A percentile compares a stretch with the other conserved stretches of the same genome.
Evolutionary conservation across 1,140 invertebrate species (phyloP).

Genomic region (Sminthurides bifidus): DNA sequence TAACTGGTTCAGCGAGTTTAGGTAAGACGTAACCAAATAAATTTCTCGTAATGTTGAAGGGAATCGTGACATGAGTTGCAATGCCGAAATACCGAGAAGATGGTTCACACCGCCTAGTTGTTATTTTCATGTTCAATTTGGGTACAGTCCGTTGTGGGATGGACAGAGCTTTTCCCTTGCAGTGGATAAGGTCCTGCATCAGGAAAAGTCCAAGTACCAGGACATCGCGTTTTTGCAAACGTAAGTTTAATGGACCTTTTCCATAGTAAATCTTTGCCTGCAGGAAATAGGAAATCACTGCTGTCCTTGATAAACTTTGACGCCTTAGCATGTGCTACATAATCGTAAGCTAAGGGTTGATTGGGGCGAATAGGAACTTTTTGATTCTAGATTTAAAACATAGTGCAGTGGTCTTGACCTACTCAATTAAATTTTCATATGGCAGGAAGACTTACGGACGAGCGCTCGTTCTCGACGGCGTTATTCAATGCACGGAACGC

Average conservation of each 20-base stretch:
- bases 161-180: conserved; percentile 80
- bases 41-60: background rate
- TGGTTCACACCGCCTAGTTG: background rate
- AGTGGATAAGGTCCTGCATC: conserved; percentile 68
- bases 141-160: conserved; percentile 66
- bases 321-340: too few relatives aligned
- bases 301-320: too few relatives aligned
- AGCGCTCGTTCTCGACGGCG: conserved; percentile 84
- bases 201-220: conserved; percentile 76
- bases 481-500: conserved; percentile 89
- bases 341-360: too few relatives aligned
- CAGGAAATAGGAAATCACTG: conserved; percentile 13
- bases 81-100: background rate
- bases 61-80: too few relatives aligned
- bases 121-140: background rate
- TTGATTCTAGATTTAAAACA: background rate
- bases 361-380: conserved; percentile 21
- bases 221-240: conserved; percentile 81
- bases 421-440: conserved; percentile 7
- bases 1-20: conserved; percentile 85
- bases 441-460: conserved; percentile 71
- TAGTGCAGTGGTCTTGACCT: background rate
- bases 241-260: conserved; percentile 43
- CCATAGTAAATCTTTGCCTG: conserved; percentile 3
- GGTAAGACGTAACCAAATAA: background rate